These are phyloP conservation scores for Tiaroga cobitis DNA, from an alignment of 2,797 vertebrate genomes.

Conservation along the genomic window DNA sequence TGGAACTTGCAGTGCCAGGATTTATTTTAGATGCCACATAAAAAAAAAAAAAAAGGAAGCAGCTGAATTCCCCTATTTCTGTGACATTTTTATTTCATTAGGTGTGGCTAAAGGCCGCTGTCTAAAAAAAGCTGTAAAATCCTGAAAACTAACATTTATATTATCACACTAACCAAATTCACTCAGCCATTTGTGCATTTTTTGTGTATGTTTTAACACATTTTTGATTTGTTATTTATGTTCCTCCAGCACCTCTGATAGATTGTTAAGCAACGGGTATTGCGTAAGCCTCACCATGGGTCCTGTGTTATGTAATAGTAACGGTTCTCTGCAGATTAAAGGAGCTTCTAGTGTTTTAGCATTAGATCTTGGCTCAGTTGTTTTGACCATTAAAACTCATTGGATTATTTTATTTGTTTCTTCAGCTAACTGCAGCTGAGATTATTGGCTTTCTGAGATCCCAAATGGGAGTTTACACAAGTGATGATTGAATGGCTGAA, in stretches of 20 bases:
- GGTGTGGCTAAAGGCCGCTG: neutral
- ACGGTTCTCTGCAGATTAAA: conserved; percentile 3
- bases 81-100: neutral
- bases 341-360: neutral
- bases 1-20: neutral
- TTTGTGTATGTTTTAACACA: neutral
- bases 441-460: conserved; percentile 14
- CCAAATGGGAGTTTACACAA: neutral
- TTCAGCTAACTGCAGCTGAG: neutral
- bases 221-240: neutral
- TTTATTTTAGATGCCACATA: conserved; percentile 4
- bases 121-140: neutral
- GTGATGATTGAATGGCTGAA: neutral
- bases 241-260: neutral
- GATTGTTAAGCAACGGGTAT: neutral
- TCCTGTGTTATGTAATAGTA: neutral
- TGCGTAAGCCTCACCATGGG: conserved; percentile 1
- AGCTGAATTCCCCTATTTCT: neutral
- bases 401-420: neutral
- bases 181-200: neutral
- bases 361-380: neutral
- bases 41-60: conserved; percentile 11
- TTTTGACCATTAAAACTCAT: neutral
- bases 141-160: neutral
- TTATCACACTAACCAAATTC: neutral